Conservation (phyloP, 92 coral and sea anemone genomes). For the Phymanthus crucifer region DNA sequence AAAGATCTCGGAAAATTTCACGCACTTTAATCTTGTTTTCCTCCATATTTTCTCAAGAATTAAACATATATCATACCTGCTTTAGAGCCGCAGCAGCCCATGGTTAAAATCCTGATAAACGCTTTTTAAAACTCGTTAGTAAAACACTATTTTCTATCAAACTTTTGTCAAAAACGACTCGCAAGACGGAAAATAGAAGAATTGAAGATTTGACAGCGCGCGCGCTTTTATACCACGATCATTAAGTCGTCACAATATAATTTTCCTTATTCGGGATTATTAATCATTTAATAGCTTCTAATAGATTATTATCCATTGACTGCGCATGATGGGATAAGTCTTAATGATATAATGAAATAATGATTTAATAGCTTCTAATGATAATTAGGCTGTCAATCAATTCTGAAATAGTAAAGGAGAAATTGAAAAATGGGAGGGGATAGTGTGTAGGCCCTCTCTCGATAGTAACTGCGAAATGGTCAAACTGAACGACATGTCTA, state of each 20-base stretch:
- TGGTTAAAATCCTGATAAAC: neutral
- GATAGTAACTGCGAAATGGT: no score
- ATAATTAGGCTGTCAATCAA: neutral
- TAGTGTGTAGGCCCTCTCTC: no score
- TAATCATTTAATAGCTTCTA: neutral
- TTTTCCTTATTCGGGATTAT: neutral
- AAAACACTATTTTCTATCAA: neutral
- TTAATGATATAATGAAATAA: neutral
- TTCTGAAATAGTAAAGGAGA: no score
- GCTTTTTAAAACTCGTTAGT: neutral
- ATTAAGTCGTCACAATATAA: neutral
- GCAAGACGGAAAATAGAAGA: slow-evolving; percentile 4
- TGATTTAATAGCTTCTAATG: neutral
- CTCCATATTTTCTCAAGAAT: no score
- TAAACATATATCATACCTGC: neutral
- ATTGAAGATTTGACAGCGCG: neutral
- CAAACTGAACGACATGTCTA: no score
- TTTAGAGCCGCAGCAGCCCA: slow-evolving; percentile 6
- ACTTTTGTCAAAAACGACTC: slow-evolving; percentile 1
- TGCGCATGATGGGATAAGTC: neutral
- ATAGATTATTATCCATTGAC: neutral
- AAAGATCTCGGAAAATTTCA: no score
- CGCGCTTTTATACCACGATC: slow-evolving; percentile 1
- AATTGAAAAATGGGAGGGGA: no score
- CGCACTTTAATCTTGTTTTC: no score